Base-by-base conservation (phyloP, 2,888 invertebrate genomes). In the Tenthredo notha region DNA sequence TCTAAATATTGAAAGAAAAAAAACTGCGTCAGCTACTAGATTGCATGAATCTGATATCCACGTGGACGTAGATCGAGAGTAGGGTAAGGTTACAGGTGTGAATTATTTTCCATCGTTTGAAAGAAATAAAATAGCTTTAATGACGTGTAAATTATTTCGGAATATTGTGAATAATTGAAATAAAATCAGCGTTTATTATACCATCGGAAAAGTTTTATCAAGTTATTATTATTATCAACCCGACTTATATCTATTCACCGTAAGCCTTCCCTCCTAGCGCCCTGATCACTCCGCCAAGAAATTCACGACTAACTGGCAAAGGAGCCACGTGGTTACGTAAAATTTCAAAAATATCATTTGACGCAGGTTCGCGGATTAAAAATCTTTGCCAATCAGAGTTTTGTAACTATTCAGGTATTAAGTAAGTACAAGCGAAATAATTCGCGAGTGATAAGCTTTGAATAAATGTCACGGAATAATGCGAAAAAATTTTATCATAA, bases 361-460 rank as follows among this genome's bases (percentile, higher is more conserved):
- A 74, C 72, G 72, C 21, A 67, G 67, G 67, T 67, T 25, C 67
- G 67, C 15, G 67, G 67, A 67, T 67, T 67, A 33, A 25, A 67
- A 67, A 67, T 43, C 43, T 9, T 43, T 74, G 43, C 43, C 21
- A 74, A 21, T 37, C 40, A 15, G 12, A 74, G 40, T 25, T 74
- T 43, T 29, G 0, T 37, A 43, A 18, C 21, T 33, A 74, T 37
- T 21, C n/a, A 40, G n/a, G 18, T 7, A 43, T 61, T 2, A 1
- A 12, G 25, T 2, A 1, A 12, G 25, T 61, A 61, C 4, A 61
- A 10, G 25, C 25, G 21, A 61, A 25, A 25, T 61, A 25, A 61
- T 54, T n/a, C n/a, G 18, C 54, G 7, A n/a, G 6, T 54, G n/a
- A 54, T 54, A 7, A 54, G 54, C 54, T 54, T 54, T 54, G 6